Base-by-base conservation (phyloP, 1,140 invertebrate species). In the Leptinotarsa texana region DNA sequence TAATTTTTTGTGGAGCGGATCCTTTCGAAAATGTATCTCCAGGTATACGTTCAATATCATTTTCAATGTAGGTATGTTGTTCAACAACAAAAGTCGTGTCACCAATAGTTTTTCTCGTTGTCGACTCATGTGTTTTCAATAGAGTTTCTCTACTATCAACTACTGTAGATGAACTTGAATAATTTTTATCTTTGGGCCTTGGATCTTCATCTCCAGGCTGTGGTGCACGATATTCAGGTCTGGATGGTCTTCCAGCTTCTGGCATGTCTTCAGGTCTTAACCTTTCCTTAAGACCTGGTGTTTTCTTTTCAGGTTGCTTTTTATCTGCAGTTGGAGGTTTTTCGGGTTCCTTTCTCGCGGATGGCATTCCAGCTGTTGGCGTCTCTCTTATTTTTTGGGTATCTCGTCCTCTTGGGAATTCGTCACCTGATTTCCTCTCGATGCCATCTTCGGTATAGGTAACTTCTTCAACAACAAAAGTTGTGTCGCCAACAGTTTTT, bases 261-360 rank as follows among this genome's bases (percentile, higher is more conserved):
- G 70, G 70, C 48, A 72, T 22, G 33, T 72, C 70, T 18, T 72
- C 70, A 4, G 70, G 70, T 17, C 48, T n/a, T 0, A 48, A 18
- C 11, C 21, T 72, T 63, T 63, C 49, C 27, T 33, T 33, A 6
- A 6, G 5, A 8, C 27, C 27, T 0, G 57, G 70, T n/a, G 13
- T 22, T 18, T 51, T 42, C 4, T 61, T 61, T 3, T 21, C n/a
- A 11, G 69, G 69, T 57, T 61, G 21, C 22, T 71, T 51, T 51
- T 71, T 57, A 3, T 27, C 24, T 8, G 18, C 18, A 65, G 4
- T 6, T 65, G 63, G 63, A 22, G 6, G 21, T 5, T 65, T 15
- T 13, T 65, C 24, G 1, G 63, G 8, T 11, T 0, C 33, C 1
- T 33, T 33, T 33, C 33, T 33, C 8, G 6, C 0, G 4, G 33